Percentiles rank a stretch among this genome's conserved stretches.
Conservation (phyloP, 2,113 vertebrate genomes). For the Peucedramus taeniatus region DNA sequence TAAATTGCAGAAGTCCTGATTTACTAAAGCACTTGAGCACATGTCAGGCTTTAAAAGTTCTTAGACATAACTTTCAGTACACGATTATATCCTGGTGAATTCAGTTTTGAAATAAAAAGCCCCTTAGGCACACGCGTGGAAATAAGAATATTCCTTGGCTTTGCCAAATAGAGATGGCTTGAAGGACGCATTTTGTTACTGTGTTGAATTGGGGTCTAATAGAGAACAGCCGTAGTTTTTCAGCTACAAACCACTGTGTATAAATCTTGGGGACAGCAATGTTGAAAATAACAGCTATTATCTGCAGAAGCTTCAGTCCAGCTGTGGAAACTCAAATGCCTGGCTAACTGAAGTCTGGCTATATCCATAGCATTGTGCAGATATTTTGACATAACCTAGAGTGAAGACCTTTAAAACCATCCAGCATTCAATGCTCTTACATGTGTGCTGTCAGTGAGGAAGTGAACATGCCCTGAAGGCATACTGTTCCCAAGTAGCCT, state of each 20-base stretch:
- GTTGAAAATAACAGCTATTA: conserved; percentile 50
- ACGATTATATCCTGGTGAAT: background rate
- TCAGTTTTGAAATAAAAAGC: background rate
- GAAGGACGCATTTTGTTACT: background rate
- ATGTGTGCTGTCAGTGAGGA: background rate
- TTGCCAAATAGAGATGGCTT: conserved; percentile 22
- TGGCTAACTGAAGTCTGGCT: conserved; percentile 3
- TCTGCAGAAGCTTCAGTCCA: conserved; percentile 16
- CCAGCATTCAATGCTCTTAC: background rate
- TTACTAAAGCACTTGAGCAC: background rate
- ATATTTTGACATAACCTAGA: conserved; percentile 8
- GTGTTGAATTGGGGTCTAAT: conserved; percentile 40
- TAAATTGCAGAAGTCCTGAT: background rate
- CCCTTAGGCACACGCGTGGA: background rate
- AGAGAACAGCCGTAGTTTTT: conserved; percentile 33
- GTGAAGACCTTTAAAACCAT: background rate
- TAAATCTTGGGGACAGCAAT: conserved; percentile 31
- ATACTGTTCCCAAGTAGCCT: background rate
- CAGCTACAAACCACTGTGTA: conserved; percentile 24
- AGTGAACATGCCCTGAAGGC: background rate
- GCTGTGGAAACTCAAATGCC: conserved; percentile 15
- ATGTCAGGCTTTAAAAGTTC: background rate
- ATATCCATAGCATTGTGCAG: background rate
- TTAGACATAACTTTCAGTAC: conserved; percentile 1
- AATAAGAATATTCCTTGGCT: conserved; percentile 19